Evolutionary conservation across 2,888 invertebrate species (phyloP).

Genomic region (Pristionchus maxplancki): DNA sequence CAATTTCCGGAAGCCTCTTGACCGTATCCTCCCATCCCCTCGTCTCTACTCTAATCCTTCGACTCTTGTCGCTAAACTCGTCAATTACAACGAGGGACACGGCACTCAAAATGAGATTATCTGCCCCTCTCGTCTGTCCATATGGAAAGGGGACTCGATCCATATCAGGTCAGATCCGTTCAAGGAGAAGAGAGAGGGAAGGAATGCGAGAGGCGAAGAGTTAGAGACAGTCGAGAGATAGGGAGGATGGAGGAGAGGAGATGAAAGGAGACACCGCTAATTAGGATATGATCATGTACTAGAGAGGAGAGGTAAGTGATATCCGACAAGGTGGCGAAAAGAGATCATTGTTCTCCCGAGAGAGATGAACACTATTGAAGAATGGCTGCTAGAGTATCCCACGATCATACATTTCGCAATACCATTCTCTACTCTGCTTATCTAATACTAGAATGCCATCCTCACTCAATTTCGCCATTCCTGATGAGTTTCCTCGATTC

Average conservation of each 20-base stretch:
- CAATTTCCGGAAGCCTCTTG: background rate
- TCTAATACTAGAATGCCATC: background rate
- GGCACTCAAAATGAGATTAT: conserved; percentile 19
- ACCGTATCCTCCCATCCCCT: background rate
- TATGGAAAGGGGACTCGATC: conserved; percentile 18
- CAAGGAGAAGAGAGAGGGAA: background rate
- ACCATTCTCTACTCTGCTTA: background rate
- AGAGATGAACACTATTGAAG: background rate
- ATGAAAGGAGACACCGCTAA: conserved; percentile 39
- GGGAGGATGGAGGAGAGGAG: background rate
- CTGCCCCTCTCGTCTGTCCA: background rate
- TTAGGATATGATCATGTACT: conserved; percentile 9
- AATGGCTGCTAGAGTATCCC: background rate
- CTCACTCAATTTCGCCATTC: background rate
- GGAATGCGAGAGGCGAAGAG: background rate
- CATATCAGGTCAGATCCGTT: conserved; percentile 11
- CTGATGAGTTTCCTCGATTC: background rate
- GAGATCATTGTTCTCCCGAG: background rate
- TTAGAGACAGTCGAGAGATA: background rate
- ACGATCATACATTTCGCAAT: background rate
- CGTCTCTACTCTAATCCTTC: background rate
- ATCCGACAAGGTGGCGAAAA: background rate
- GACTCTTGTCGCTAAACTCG: conserved; percentile 39
- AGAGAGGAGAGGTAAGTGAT: conserved; percentile 37
- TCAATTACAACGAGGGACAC: conserved; percentile 22